Base-by-base conservation (phyloP, 2,113 vertebrate species). In the Tragelaphus buxtoni region DNA sequence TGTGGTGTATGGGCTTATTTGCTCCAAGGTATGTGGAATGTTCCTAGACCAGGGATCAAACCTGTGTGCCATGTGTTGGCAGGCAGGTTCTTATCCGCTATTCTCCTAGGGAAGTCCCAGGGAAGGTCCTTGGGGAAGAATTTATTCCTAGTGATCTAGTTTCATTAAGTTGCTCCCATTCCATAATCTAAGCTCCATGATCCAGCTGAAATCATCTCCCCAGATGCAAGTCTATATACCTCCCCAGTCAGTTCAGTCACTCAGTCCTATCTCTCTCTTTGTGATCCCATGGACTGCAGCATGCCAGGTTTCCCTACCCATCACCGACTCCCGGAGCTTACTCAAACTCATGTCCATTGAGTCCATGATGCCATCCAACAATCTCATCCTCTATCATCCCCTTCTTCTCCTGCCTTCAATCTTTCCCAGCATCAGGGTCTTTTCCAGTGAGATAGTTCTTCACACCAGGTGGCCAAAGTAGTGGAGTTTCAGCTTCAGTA, bases 381-480 rank as follows among this genome's bases (percentile, higher is more conserved):
- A 72, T 39, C n/a, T 72, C n/a, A 39, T 72, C n/a, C 65, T 72
- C 18, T 39, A 20, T 72, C 1, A 0, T 39, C 65, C 9, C 4
- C n/a, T 72, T 22, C n/a, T 39, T n/a, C n/a, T 35, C 18, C 18
- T 11, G 9, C n/a, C 65, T 72, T 72, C 65, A 72, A 12, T 72
- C n/a, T 72, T 39, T 39, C 9, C 18, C 9, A 72, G n/a, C n/a
- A 39, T 72, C 65, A 39, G 9, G n/a, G n/a, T 72, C 18, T 58
- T 58, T 58, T 39, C 65, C 18, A 39, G 9, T 39, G 65, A 69
- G 65, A 6, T 9, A 39, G 9, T 39, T 69, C 18, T 69, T 69
- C 0, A 0, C 9, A 69, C 4, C n/a, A 69, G n/a, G 2, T 11
- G 65, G 65, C n/a, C 18, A 39, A 39, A 69, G n/a, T 39, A 39